phyloP scores from a whole-genome alignment of 2,113 vertebrate genomes.

The Gorsachius goisagi region DNA sequence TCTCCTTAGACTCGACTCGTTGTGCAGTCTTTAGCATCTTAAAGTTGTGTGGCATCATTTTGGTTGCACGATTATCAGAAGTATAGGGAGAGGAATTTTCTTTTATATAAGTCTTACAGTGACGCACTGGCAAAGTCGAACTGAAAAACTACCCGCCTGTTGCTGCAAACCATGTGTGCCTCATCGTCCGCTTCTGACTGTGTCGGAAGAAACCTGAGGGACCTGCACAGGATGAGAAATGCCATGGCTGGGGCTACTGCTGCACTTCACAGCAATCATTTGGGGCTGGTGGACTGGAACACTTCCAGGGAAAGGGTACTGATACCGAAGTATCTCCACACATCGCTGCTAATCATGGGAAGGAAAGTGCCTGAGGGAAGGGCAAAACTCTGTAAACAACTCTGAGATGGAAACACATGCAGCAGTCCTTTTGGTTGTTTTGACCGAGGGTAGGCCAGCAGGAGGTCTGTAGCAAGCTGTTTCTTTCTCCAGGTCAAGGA shows the following conservation, averaged over 20 bases:
- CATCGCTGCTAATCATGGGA: conserved; percentile 5
- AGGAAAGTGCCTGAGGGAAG: conserved; percentile 51
- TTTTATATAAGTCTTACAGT: neutral
- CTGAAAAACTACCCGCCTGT: neutral
- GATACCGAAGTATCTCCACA: conserved; percentile 47
- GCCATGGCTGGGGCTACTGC: neutral
- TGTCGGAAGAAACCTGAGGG: neutral
- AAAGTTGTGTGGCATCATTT: neutral
- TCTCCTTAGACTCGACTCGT: neutral
- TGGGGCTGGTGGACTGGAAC: neutral
- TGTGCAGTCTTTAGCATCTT: neutral
- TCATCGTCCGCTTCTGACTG: neutral
- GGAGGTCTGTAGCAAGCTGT: neutral
- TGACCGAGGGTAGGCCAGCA: neutral
- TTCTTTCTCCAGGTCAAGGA: neutral
- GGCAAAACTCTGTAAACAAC: conserved; percentile 50
- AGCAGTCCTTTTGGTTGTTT: neutral
- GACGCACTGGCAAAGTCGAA: neutral
- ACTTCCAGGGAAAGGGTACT: conserved; percentile 23
- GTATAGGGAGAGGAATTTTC: neutral
- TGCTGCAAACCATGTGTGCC: neutral
- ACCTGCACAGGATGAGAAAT: neutral
- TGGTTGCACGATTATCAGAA: neutral
- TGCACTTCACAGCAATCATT: neutral
- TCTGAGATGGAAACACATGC: neutral